A percentile compares a stretch with the other conserved stretches of the same genome.
Evolutionary conservation across 2,797 vertebrate genomes (phyloP).

Genomic region (Eulemur albifrons): DNA sequence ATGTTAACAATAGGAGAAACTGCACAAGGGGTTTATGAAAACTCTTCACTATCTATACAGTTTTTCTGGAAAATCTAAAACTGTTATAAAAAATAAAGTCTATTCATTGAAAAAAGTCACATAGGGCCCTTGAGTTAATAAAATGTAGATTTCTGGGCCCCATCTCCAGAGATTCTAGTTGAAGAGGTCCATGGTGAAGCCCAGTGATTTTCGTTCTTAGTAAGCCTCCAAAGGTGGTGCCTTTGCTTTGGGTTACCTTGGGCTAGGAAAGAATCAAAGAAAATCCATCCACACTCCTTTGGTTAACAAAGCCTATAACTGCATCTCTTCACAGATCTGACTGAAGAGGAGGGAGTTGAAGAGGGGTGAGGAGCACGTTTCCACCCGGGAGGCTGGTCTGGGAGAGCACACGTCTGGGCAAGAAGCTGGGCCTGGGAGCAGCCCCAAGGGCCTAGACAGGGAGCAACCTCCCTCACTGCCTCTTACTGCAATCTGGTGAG

Average conservation of each 20-base stretch:
- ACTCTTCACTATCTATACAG: not conserved
- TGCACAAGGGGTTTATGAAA: not conserved
- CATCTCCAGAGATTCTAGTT: not conserved
- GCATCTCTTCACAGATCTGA: not conserved
- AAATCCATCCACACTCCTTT: not conserved
- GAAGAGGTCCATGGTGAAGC: not conserved
- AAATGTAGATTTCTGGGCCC: not conserved
- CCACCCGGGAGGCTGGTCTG: too few species aligned
- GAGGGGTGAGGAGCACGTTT: not conserved
- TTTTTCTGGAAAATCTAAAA: not conserved
- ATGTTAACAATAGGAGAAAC: not conserved
- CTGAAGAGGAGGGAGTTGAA: not conserved
- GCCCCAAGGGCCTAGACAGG: not conserved
- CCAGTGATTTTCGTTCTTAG: not conserved
- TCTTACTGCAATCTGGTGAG: not conserved
- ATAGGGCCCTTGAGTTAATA: too few species aligned
- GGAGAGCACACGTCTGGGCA: fast-evolving
- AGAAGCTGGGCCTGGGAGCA: not conserved
- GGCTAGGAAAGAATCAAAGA: not conserved
- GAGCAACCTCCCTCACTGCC: too few species aligned
- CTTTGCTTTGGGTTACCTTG: not conserved
- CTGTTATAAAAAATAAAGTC: not conserved
- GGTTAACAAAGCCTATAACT: not conserved
- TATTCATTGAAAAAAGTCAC: not conserved
- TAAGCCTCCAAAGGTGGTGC: not conserved